Evolutionary conservation across 2,113 vertebrate genomes (phyloP), one percentile per base, ranked within the genome.

Genomic region (Pogonocichla stellata): DNA sequence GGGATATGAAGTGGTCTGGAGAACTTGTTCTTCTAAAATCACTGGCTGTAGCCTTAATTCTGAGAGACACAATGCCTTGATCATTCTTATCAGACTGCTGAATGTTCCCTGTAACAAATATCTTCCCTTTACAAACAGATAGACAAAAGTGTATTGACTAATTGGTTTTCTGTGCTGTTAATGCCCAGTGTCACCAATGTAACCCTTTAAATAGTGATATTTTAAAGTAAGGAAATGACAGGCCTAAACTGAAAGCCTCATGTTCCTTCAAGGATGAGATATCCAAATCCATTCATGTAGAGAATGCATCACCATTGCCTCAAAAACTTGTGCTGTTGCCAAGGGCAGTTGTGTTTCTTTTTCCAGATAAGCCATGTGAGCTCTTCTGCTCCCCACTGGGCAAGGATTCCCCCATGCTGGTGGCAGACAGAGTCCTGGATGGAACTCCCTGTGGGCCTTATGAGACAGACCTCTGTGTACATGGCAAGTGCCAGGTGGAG

Each of bases 361-460:
- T 87, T 65, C 40, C 98, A 99, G 99, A 99, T 85, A 99, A 99
- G 88, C 99, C 99, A 0, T 99, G 99, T 71, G 98, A 98, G 78
- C 98, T 99, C 80, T 99, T 99, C 97, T 99, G 99, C 97, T 98
- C 98, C 19, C 98, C 98, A 0, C 88, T 99, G 54, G 99, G 99
- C 60, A 98, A 98, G 72, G 99, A 99, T 60, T 96, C 98, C 14
- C 98, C 99, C 0, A 94, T 98, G 70, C 96, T 99, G 96, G 96
- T 99, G 96, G 85, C 99, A 10, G 99, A 99, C 88, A 98, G 98
- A 79, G 99, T 99, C 79, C 98, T 99, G 33, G 99, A 99, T 45
- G 99, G 99, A 24, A 99, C 99, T 8, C 98, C 99, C 1, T 99
- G 99, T 26, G 99, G 99, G 62, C 99, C 99, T 15, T 99, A 99